Conservation (phyloP, 2,888 invertebrate genomes). For the Patella depressa region DNA sequence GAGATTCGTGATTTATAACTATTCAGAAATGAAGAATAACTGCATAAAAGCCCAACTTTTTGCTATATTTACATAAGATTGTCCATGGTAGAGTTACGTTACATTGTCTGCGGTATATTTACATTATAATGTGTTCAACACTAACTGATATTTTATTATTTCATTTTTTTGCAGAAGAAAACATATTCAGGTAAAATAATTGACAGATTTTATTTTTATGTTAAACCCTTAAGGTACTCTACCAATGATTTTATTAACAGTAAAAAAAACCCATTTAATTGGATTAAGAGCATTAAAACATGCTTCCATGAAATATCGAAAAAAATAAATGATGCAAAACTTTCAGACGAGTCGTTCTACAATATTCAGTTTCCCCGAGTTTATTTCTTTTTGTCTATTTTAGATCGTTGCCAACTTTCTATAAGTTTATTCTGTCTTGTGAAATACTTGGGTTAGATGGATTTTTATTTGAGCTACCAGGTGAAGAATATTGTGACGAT, state of each 20-base stretch:
- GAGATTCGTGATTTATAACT: too few relatives aligned
- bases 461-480: constrained; percentile 57
- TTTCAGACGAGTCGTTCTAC: not conserved
- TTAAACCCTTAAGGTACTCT: too few relatives aligned
- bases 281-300: too few relatives aligned
- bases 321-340: too few relatives aligned
- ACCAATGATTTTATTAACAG: not conserved
- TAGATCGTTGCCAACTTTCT: constrained; percentile 53
- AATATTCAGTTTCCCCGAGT: not conserved
- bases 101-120: too few relatives aligned
- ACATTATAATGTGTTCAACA: too few relatives aligned
- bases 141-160: not conserved
- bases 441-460: constrained; percentile 53
- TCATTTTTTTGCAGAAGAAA: constrained; percentile 36
- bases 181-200: constrained; percentile 38
- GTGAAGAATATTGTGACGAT: constrained; percentile 40
- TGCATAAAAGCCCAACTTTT: too few relatives aligned
- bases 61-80: too few relatives aligned
- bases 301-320: too few relatives aligned
- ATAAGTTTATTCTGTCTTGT: constrained; percentile 55
- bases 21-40: too few relatives aligned
- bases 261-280: too few relatives aligned
- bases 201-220: not conserved
- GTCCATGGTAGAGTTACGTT: too few relatives aligned
- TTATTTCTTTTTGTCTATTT: constrained; percentile 14